phyloP scores from a whole-genome alignment of 2,797 vertebrate genomes.

The Rhynchotus rufescens region DNA sequence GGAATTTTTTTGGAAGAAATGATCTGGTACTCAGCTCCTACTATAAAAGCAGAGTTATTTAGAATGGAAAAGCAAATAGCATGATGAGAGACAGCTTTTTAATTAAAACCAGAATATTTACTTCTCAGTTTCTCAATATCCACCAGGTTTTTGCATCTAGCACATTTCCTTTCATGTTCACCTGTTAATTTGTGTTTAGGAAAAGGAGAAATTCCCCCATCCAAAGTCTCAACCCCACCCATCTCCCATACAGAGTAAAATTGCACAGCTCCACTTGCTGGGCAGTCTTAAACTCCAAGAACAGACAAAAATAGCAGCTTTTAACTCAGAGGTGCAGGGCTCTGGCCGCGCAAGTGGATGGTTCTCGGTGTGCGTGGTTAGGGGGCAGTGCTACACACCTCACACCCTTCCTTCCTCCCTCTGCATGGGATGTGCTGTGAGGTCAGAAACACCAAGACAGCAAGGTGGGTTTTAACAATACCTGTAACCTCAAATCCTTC shows the following conservation, averaged over 20 bases:
- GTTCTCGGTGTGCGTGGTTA: neutral
- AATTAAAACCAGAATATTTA: neutral
- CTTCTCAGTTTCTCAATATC: neutral
- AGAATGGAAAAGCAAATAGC: neutral
- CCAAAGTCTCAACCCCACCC: neutral
- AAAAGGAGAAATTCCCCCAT: neutral
- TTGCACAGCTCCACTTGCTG: neutral
- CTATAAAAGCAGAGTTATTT: neutral
- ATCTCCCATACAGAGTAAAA: neutral
- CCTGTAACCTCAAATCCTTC: neutral
- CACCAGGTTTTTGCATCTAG: neutral
- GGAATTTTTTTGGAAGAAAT: neutral
- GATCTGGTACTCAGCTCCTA: neutral
- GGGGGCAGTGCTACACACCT: neutral
- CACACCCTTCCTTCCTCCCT: neutral
- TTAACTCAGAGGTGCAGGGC: neutral
- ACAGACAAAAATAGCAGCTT: neutral
- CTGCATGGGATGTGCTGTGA: neutral
- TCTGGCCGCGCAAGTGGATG: neutral
- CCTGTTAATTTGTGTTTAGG: neutral
- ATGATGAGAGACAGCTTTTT: neutral
- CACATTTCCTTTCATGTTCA: neutral
- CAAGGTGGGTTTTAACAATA: neutral
- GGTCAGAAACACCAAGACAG: neutral
- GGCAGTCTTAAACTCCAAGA: neutral